Conservation (phyloP, 2,888 invertebrate species). For the Erynnis tages region DNA sequence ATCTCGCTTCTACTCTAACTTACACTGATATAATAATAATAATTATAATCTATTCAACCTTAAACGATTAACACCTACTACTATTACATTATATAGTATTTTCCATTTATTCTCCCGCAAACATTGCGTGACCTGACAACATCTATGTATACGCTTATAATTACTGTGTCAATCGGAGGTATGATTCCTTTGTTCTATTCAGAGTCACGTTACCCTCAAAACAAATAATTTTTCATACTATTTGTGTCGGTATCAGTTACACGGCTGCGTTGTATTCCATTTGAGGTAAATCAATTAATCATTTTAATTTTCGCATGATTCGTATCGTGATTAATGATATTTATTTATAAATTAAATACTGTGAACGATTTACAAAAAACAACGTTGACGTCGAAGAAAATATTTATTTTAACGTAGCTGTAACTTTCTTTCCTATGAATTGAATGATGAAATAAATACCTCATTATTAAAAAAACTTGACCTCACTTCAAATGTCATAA, state of each 20-base stretch:
- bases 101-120: not conserved
- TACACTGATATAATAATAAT: not conserved
- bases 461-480: too few relatives aligned
- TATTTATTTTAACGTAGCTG: too few relatives aligned
- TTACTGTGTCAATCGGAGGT: not conserved
- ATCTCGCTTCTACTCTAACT: not conserved
- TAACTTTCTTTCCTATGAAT: too few relatives aligned
- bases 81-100: not conserved
- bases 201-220: not conserved
- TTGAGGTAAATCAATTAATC: too few relatives aligned
- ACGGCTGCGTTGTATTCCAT: not conserved
- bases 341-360: too few relatives aligned
- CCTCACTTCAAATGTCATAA: too few relatives aligned
- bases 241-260: not conserved
- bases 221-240: not conserved
- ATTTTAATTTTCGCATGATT: too few relatives aligned
- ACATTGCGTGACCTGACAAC: not conserved
- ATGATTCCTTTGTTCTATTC: constrained; percentile 7
- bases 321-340: too few relatives aligned
- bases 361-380: too few relatives aligned
- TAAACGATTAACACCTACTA: not conserved
- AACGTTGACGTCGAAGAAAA: too few relatives aligned
- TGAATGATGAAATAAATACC: too few relatives aligned
- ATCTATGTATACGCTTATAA: not conserved
- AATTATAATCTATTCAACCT: not conserved